A percentile compares a stretch with the other conserved stretches of the same genome.
Evolutionary conservation across 2,888 invertebrate species (phyloP).

Genomic region (Spilarctia lutea): DNA sequence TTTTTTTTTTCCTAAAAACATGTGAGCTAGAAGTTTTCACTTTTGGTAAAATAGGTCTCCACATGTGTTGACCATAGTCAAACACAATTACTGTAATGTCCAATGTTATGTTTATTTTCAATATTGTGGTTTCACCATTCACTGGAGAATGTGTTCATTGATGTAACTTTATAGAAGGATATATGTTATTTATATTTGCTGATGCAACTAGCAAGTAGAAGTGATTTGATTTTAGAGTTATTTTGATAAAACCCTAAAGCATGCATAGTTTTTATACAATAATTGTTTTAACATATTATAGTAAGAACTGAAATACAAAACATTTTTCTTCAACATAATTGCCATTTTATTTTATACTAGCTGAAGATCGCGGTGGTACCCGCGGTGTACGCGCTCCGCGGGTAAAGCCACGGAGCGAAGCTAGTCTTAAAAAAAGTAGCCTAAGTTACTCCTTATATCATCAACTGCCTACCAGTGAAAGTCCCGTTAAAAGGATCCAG

Average conservation of each 20-base stretch:
- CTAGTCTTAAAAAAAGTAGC: too few relatives aligned
- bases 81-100: constrained; percentile 34
- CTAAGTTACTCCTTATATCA: too few relatives aligned
- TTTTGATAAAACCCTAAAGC: constrained; percentile 66
- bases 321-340: constrained; percentile 67
- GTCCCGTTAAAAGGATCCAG: too few relatives aligned
- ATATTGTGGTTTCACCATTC: constrained; percentile 34
- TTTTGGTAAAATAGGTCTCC: constrained; percentile 33
- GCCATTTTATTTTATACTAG: constrained; percentile 44
- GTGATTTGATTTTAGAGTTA: constrained; percentile 73
- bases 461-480: too few relatives aligned
- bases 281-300: constrained; percentile 76
- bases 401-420: too few relatives aligned
- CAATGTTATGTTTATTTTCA: constrained; percentile 46
- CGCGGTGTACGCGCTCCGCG: too few relatives aligned
- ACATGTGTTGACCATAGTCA: constrained; percentile 33
- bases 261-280: constrained; percentile 76
- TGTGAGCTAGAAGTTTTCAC: constrained; percentile 41
- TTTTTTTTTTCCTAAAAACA: constrained; percentile 44
- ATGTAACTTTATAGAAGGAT: constrained; percentile 50
- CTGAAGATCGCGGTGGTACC: too few relatives aligned
- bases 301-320: constrained; percentile 77
- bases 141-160: constrained; percentile 46
- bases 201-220: constrained; percentile 55
- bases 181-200: constrained; percentile 53